Base-by-base conservation (phyloP, 2,113 vertebrate species). In the Clarias gariepinus region DNA sequence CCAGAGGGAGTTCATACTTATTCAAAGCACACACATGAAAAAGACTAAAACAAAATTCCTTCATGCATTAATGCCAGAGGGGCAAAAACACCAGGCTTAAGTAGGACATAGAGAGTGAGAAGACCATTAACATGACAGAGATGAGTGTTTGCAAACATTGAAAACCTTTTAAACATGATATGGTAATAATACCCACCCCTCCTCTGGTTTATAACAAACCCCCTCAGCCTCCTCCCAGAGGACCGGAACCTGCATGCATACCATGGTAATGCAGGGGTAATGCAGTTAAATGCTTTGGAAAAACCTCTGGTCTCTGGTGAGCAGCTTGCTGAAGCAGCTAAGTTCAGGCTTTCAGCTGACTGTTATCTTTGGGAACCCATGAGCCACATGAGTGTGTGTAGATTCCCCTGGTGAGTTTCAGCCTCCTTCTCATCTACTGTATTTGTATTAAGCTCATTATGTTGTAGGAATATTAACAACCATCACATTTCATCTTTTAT, bases 361-460 rank as follows among this genome's bases (percentile, higher is more conserved):
- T 85, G 90, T 94, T 95, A 94, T 94, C 94, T 93, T 89, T 47
- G 66, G 87, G 18, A 68, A 87, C 88, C 92, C 92, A 94, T 93
- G 92, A 94, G 92, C 91, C 73, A 66, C 89, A 89, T 87, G 87
- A 88, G 88, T 85, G 68, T 87, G 71, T 91, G 90, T 92, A 89
- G 90, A 90, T 90, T 92, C 91, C 92, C 88, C 90, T 55, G 16
- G 90, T 86, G 87, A 84, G 89, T 92, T 90, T 89, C 87, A 92
- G 89, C 91, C 90, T 88, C 10, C 87, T 7, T 90, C 90, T 93
- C 92, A 92, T 90, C 88, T 76, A 52, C 86, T 60, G 41, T 77
- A 78, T 91, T 88, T 88, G 89, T 85, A 89, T 88, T 92, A 93
- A 93, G 93, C 93, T 94, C 91, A 91, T 93, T 92, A 93, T 87